Conservation (phyloP, 2,113 vertebrate genomes). For the Irena cyanogastra region DNA sequence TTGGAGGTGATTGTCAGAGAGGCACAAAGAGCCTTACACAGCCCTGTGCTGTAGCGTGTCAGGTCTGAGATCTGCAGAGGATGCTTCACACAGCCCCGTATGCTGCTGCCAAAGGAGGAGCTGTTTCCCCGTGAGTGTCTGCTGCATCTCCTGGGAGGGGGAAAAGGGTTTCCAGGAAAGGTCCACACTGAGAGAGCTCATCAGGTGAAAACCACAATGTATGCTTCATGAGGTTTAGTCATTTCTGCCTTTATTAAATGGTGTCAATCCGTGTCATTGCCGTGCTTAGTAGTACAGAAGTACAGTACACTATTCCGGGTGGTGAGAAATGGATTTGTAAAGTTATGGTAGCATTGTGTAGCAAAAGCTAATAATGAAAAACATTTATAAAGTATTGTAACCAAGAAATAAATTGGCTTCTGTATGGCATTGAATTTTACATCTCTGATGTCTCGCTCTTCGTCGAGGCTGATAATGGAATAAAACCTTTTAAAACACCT, state of each 20-base stretch:
- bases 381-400: not conserved
- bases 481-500: not conserved
- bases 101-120: not conserved
- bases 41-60: not conserved
- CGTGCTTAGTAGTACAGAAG: not conserved
- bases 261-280: not conserved
- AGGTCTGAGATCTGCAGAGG: not conserved
- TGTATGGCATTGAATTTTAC: no score
- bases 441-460: not conserved
- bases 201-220: not conserved
- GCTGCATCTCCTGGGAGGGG: not conserved
- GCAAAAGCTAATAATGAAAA: not conserved
- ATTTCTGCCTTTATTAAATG: not conserved
- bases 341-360: not conserved
- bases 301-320: fast-evolving
- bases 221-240: not conserved
- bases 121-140: not conserved
- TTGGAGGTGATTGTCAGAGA: not conserved
- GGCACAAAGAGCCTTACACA: not conserved
- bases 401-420: not conserved
- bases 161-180: not conserved
- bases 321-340: not conserved
- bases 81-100: not conserved
- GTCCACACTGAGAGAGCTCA: not conserved
- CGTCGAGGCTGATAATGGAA: not conserved